These are phyloP conservation scores for Gallinago jamesoni DNA, from an alignment of 2,113 vertebrate species.

Conservation along the genomic window DNA sequence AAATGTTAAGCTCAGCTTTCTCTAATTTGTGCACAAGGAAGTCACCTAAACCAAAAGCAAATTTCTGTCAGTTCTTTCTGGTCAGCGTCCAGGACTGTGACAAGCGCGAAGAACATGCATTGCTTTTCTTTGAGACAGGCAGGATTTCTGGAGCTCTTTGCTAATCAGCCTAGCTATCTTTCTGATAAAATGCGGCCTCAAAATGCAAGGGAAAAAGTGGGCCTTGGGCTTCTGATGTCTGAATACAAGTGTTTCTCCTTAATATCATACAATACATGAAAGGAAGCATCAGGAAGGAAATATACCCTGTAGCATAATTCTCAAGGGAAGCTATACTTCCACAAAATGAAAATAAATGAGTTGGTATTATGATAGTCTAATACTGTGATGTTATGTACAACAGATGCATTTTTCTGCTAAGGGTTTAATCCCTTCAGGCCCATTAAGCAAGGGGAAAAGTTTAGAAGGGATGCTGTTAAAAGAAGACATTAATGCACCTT, in stretches of 20 bases:
- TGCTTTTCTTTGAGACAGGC: neutral
- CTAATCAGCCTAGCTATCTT: neutral
- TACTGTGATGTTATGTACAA: conserved; percentile 43
- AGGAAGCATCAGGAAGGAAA: conserved; percentile 39
- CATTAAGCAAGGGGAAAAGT: conserved; percentile 50
- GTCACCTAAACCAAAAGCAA: neutral
- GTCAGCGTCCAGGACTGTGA: neutral
- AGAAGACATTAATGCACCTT: conserved; percentile 64
- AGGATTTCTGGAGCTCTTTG: neutral
- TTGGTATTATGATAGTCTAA: conserved; percentile 47
- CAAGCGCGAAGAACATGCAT: neutral
- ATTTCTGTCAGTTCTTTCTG: neutral
- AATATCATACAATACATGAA: conserved; percentile 22
- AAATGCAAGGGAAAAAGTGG: neutral
- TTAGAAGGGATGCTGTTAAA: conserved; percentile 41
- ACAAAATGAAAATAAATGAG: conserved; percentile 65
- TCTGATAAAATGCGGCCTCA: neutral
- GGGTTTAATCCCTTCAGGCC: conserved; percentile 52
- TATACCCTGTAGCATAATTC: neutral
- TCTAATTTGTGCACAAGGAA: neutral
- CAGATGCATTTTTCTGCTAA: conserved; percentile 50
- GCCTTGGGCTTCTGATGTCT: neutral
- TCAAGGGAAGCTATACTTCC: conserved; percentile 20
- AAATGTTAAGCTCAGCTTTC: neutral
- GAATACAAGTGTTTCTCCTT: conserved; percentile 7